A percentile compares a stretch with the other conserved stretches of the same genome.
phyloP scores from a whole-genome alignment of 2,797 vertebrate species.

The Neopelma chrysocephalum region DNA sequence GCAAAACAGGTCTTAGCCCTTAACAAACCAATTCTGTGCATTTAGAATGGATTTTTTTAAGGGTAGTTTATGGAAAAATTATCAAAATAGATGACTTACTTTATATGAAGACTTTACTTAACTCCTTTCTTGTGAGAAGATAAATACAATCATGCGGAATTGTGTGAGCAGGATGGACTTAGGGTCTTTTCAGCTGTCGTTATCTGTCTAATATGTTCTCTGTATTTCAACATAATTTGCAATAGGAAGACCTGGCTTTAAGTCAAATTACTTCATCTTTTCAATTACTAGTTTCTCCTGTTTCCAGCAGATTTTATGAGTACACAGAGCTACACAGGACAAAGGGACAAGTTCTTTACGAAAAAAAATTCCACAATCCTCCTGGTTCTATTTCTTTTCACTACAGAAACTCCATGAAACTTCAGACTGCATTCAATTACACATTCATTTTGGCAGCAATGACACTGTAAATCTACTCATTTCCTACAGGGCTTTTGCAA shows the following conservation, averaged over 20 bases:
- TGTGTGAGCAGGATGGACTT: neutral
- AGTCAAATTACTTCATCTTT: neutral
- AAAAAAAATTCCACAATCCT: neutral
- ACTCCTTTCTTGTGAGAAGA: neutral
- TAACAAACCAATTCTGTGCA: neutral
- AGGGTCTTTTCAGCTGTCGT: neutral
- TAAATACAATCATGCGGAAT: neutral
- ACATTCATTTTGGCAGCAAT: constrained; percentile 43
- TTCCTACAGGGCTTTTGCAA: constrained; percentile 52
- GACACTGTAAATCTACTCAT: constrained; percentile 27
- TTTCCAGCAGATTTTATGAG: neutral
- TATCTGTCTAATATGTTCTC: neutral
- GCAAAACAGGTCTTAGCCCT: neutral
- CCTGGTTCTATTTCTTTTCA: constrained; percentile 23
- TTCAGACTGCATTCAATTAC: constrained; percentile 25
- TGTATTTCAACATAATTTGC: neutral
- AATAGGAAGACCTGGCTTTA: neutral
- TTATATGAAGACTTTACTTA: neutral
- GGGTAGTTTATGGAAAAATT: neutral
- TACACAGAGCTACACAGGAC: neutral
- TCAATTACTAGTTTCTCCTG: neutral
- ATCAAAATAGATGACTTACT: neutral
- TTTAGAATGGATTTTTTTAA: neutral
- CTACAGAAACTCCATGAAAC: neutral
- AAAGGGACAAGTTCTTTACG: neutral